Percentiles rank a stretch among this genome's conserved stretches.
Conservation (phyloP, 2,797 vertebrate genomes). For the Xiphophorus birchmanni region DNA sequence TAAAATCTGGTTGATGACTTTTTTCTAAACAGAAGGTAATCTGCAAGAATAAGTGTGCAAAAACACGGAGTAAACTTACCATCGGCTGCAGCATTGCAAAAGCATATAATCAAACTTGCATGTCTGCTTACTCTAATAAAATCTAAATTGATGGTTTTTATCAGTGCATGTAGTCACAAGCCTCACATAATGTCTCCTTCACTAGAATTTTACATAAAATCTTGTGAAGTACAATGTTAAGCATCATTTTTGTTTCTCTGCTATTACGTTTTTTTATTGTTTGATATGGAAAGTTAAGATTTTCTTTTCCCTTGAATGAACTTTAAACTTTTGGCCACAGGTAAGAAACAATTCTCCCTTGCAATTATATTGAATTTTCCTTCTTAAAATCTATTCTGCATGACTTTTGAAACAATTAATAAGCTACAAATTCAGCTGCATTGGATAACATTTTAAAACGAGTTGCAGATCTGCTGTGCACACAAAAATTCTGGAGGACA, state of each 20-base stretch:
- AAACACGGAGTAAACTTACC: not conserved
- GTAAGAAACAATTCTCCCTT: not conserved
- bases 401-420: constrained; percentile 37
- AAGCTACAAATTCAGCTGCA: constrained; percentile 1
- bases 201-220: not conserved
- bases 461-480: constrained; percentile 36
- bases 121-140: constrained; percentile 2
- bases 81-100: not conserved
- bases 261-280: not conserved
- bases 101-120: not conserved
- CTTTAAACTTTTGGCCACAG: not conserved
- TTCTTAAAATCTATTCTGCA: constrained; percentile 3
- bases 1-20: not conserved
- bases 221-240: not conserved
- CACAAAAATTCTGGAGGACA: constrained; percentile 34
- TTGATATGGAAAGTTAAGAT: not conserved
- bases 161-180: constrained; percentile 5
- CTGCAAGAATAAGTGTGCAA: not conserved
- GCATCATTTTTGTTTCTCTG: not conserved
- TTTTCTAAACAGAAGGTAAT: not conserved
- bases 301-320: not conserved
- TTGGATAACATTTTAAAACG: constrained; percentile 20
- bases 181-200: not conserved
- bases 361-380: constrained; percentile 1
- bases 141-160: constrained; percentile 2